Evolutionary conservation across 92 coral and sea anemone species (phyloP).

Genomic region (Epizoanthus ramosus): DNA sequence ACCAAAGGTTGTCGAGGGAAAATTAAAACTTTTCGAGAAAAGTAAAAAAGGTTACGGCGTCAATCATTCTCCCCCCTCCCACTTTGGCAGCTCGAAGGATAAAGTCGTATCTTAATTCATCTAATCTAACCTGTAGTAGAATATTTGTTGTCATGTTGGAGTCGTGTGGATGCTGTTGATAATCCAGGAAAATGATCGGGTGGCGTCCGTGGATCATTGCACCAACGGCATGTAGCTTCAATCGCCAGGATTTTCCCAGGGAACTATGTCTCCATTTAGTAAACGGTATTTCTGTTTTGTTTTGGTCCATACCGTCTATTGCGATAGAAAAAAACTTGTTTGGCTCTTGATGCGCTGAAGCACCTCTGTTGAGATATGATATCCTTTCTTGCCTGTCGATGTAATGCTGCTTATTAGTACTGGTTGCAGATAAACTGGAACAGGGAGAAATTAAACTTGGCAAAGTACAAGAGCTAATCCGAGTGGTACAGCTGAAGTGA

Average conservation of each 20-base stretch:
- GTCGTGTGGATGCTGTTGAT: slow-evolving; percentile 59
- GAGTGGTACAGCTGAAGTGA: no score
- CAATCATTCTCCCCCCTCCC: no score
- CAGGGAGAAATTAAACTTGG: no score
- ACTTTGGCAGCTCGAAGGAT: no score
- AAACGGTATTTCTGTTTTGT: slow-evolving; percentile 59
- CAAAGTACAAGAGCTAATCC: no score
- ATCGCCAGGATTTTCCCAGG: slow-evolving; percentile 41
- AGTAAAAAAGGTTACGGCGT: no score
- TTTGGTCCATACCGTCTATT: slow-evolving; percentile 73
- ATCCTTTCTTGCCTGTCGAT: slow-evolving; percentile 43
- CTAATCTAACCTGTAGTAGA: slow-evolving; percentile 54
- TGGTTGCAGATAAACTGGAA: no score
- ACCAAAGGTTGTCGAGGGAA: no score
- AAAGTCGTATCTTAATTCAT: not conserved
- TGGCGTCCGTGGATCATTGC: slow-evolving; percentile 59
- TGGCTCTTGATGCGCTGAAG: slow-evolving; percentile 54
- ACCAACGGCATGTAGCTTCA: slow-evolving; percentile 52
- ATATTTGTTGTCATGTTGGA: slow-evolving; percentile 46
- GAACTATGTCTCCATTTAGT: slow-evolving; percentile 43
- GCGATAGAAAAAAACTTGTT: slow-evolving; percentile 54
- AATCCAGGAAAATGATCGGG: slow-evolving; percentile 57
- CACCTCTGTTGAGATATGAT: slow-evolving; percentile 50
- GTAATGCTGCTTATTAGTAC: no score
- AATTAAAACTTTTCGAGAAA: no score